Conservation (phyloP, 2,113 vertebrate species). For the Suricata suricatta region DNA sequence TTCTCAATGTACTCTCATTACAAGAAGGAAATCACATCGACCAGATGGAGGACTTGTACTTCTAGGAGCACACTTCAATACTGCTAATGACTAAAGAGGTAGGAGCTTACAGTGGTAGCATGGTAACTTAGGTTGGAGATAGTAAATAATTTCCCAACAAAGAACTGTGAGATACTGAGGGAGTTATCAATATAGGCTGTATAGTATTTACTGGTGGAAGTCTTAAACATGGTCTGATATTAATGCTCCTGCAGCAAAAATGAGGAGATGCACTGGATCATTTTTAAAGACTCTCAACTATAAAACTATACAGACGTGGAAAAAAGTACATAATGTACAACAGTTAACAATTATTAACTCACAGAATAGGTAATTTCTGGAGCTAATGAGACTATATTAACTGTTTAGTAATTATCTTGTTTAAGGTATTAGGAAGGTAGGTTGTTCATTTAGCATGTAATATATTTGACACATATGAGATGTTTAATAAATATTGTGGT, state of each 20-base stretch:
- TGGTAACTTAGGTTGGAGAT: background rate
- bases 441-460: background rate
- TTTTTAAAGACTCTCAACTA: background rate
- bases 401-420: background rate
- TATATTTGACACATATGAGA: background rate
- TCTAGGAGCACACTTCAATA: slow-evolving; percentile 42
- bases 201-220: background rate
- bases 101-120: background rate
- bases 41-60: background rate
- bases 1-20: slow-evolving; percentile 46
- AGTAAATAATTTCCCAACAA: background rate
- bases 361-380: background rate
- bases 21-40: background rate
- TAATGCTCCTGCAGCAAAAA: background rate
- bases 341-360: background rate
- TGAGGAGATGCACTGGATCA: background rate
- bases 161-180: background rate
- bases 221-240: background rate
- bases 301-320: background rate
- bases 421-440: slow-evolving; percentile 37
- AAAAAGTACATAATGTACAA: background rate
- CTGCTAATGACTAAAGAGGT: background rate
- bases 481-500: background rate
- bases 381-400: slow-evolving; percentile 2
- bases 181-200: background rate